Conservation (phyloP, 2,888 invertebrate genomes). For the Diaphora mendica region DNA sequence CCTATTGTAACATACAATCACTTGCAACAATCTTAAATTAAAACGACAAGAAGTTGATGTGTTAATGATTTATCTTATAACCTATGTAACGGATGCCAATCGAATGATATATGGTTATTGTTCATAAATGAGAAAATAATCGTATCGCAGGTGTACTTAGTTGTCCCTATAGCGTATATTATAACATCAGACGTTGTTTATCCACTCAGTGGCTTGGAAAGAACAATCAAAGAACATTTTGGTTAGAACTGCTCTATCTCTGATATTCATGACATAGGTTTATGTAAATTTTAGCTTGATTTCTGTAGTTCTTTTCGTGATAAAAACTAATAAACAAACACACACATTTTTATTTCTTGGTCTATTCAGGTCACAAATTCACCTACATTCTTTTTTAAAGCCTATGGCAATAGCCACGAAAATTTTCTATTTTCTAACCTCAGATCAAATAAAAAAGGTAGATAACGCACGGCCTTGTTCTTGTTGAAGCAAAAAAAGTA, state of each 20-base stretch:
- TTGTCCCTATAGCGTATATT: background rate
- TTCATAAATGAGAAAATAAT: conserved; percentile 17
- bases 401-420: background rate
- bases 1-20: conserved; percentile 20
- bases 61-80: conserved; percentile 15
- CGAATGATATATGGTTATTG: conserved; percentile 18
- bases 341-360: background rate
- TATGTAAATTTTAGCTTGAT: background rate
- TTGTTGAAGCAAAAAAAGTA: too few relatives aligned
- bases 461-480: too few relatives aligned
- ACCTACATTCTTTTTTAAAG: background rate
- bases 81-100: conserved; percentile 21
- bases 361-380: background rate
- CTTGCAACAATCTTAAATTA: conserved; percentile 13
- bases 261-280: background rate
- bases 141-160: conserved; percentile 1
- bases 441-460: too few relatives aligned
- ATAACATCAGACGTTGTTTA: background rate
- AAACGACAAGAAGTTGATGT: conserved; percentile 9
- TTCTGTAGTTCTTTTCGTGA: background rate
- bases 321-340: background rate
- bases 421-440: too few relatives aligned
- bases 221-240: background rate
- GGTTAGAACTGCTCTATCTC: background rate
- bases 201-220: background rate